Percentiles rank a stretch among this genome's conserved stretches.
Conservation (phyloP, 2,797 vertebrate genomes). For the Ctenopoma multispine region DNA sequence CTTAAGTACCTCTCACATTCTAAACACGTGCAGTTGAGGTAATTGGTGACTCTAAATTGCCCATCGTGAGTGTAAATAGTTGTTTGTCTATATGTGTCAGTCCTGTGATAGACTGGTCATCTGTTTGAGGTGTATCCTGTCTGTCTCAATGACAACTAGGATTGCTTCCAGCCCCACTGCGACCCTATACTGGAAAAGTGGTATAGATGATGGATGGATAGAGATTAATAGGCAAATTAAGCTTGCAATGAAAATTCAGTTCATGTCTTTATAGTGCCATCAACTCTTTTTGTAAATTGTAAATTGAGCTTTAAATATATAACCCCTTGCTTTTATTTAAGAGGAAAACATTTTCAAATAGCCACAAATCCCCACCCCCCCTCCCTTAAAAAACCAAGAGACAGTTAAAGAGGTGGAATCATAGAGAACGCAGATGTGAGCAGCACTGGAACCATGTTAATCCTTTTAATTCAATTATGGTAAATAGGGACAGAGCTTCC, state of each 20-base stretch:
- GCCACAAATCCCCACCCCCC: conserved; percentile 21
- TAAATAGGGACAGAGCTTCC: conserved; percentile 81
- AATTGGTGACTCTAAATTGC: too few relatives aligned
- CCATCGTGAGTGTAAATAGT: too few relatives aligned
- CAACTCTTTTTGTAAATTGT: neutral
- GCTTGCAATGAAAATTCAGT: neutral
- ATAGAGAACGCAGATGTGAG: conserved; percentile 81
- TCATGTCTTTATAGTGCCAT: neutral
- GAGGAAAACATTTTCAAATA: conserved; percentile 35
- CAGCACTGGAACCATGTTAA: conserved; percentile 82
- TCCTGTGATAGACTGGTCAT: too few relatives aligned
- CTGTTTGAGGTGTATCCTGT: too few relatives aligned
- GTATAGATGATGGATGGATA: neutral
- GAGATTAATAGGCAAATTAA: neutral
- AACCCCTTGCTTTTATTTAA: conserved; percentile 53
- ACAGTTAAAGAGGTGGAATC: conserved; percentile 65
- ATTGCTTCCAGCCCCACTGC: too few relatives aligned
- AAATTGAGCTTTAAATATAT: conserved; percentile 27
- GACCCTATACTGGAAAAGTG: too few relatives aligned
- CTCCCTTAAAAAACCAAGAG: conserved; percentile 53
- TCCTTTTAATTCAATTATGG: conserved; percentile 86
- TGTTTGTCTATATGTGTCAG: too few relatives aligned
- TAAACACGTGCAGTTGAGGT: too few relatives aligned
- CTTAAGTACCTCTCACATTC: too few relatives aligned
- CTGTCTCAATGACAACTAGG: too few relatives aligned